These are phyloP conservation scores for Echinometra lucunter DNA, from an alignment of 53 echinoderm and acorn worm species.

Conservation along the genomic window DNA sequence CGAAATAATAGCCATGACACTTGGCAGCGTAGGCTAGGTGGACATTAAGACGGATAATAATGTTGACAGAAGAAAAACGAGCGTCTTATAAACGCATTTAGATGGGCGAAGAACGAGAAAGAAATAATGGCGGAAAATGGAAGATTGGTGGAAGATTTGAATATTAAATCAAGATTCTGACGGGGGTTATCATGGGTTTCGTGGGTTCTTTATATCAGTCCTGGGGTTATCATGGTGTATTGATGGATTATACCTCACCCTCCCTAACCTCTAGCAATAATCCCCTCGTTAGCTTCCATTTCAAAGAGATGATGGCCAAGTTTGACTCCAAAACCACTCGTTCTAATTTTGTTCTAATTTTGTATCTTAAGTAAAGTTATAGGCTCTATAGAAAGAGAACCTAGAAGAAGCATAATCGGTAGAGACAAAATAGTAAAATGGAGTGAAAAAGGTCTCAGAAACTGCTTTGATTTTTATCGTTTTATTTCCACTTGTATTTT, in stretches of 20 bases:
- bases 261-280: constrained; percentile 37
- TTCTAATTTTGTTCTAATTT: background rate
- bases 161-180: constrained; percentile 55
- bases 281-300: constrained; percentile 25
- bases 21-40: constrained; percentile 27
- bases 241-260: constrained; percentile 31
- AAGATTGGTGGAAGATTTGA: constrained; percentile 41
- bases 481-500: no score
- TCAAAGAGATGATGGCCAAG: background rate
- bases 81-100: constrained; percentile 55
- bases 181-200: background rate
- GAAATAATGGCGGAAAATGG: constrained; percentile 16
- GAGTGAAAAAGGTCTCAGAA: no score
- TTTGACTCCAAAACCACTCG: background rate
- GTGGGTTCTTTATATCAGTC: constrained; percentile 2
- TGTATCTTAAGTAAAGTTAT: no score
- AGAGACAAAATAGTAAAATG: no score
- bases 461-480: no score
- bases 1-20: constrained; percentile 56
- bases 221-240: constrained; percentile 26
- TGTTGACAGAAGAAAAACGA: constrained; percentile 64
- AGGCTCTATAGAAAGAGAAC: no score
- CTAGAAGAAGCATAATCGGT: no score
- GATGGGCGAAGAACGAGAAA: constrained; percentile 51
- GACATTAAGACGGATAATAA: constrained; percentile 33